Evolutionary conservation across 2,797 vertebrate species (phyloP).

Genomic region (Gymnoscopelus braueri): DNA sequence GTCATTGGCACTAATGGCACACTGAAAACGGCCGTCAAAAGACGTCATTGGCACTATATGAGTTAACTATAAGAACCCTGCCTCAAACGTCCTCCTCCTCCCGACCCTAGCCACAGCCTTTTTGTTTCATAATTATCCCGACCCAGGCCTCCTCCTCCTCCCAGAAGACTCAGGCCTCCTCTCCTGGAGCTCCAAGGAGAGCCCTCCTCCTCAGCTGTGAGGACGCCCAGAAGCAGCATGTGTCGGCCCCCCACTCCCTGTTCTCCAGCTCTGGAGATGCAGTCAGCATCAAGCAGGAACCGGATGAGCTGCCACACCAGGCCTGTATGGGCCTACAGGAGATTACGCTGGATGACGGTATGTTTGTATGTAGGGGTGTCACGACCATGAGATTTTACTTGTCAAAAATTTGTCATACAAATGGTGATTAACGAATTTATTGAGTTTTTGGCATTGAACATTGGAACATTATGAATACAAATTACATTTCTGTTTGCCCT

Average conservation of each 20-base stretch:
- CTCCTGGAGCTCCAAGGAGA: constrained; percentile 64
- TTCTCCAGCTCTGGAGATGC: constrained; percentile 71
- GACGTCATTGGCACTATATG: too few species aligned
- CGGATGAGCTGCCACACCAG: constrained; percentile 82
- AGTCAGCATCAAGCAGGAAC: constrained; percentile 87
- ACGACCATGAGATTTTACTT: too few species aligned
- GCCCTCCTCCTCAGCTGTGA: constrained; percentile 55
- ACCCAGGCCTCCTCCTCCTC: constrained; percentile 58
- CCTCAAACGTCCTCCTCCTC: background rate
- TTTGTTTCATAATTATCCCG: constrained; percentile 45
- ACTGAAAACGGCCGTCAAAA: too few species aligned
- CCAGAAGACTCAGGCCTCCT: constrained; percentile 51
- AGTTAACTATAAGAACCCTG: constrained; percentile 13
- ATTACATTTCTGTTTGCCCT: background rate
- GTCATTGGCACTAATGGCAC: too few species aligned
- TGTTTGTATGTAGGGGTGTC: constrained; percentile 39
- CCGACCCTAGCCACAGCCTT: constrained; percentile 24
- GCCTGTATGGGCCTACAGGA: constrained; percentile 88
- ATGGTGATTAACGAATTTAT: too few species aligned
- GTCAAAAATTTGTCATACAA: too few species aligned
- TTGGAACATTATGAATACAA: background rate
- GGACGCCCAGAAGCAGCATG: constrained; percentile 70
- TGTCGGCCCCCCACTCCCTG: constrained; percentile 69
- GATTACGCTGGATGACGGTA: constrained; percentile 97
- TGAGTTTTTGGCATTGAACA: background rate